Evolutionary conservation across 2,113 vertebrate genomes (phyloP), one percentile per base, ranked within the genome.

Genomic region (Suncus etruscus): DNA sequence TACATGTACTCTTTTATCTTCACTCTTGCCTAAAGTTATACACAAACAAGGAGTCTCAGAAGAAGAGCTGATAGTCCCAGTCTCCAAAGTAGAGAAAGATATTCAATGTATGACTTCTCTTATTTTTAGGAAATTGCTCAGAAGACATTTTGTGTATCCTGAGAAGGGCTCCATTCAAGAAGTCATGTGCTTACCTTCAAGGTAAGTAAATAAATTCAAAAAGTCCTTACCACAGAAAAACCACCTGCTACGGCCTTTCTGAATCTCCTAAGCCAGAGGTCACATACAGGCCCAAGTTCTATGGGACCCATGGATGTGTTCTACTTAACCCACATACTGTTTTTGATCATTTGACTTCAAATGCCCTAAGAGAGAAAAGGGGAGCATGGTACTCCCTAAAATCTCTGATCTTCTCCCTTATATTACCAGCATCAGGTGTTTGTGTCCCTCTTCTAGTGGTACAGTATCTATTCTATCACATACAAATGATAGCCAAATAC

Each of bases 151-250:
- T 95, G 45, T 94, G 75, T 47, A 94, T 96, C 63, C 91, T 97
- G 77, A 89, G 63, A 94, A 86, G 11, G 20, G 45, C 91, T 61
- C 92, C 93, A 6, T 51, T 45, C 92, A 93, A 92, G 31, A 91
- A 83, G 94, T 90, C 97, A 0, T 95, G 92, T 93, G 97, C 98
- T 31, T 97, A 98, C 84, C 87, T 98, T 94, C 96, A 96, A 98
- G 97, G 98, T 98, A 82, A 97, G 98, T 97, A 95, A 48, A 61
- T 11, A 32, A 90, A 51, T 45, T 15, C 27, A 18, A 1, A 27
- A 77, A 39, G 39, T 11, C 32, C 31, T 31, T 16, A n/a, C 27
- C 76, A 0, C 5, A 11, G 10, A 4, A n/a, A 15, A 51, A 10
- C 11, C 7, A 50, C 68, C 47, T 84, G n/a, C 48, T 79, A 2